Base-by-base conservation (phyloP, 2,113 vertebrate genomes). In the Chaetodon auriga region DNA sequence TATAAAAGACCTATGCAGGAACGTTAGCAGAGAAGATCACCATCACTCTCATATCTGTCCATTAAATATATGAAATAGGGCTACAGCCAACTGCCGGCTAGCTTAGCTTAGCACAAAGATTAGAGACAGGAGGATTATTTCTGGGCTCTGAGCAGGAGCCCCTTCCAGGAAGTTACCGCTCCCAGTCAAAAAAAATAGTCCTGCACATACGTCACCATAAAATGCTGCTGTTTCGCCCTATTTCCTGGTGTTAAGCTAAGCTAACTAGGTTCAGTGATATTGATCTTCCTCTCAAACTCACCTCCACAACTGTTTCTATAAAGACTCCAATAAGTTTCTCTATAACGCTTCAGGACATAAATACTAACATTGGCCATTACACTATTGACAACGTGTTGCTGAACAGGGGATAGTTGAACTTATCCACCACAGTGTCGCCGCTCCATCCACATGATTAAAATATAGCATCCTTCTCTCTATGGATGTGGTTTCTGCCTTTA, bases 401-500 rank as follows among this genome's bases (percentile, higher is more conserved):
- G 11, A 57, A 13, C 1, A 71, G 54, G 1, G 43, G 13, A 38
- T n/a, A 63, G 48, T 14, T 53, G 19, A 51, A 53, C 14, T 7
- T 12, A 48, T 68, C 21, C 15, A 49, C 51, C 65, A 49, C 25
- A 12, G 4, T 11, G 35, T 68, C 15, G 0, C 30, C 4, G 2
- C 14, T 64, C 21, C n/a, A 13, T 21, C 8, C 51, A 79, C 6
- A 7, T 57, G 12, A 18, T 55, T 25, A 35, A 68, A 49, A 49
- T 7, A 25, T 3, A 65, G 14, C 61, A 73, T 35, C 35, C 66
- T 11, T 19, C 63, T 60, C 68, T 53, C 75, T 62, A 0, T 21
- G 14, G 81, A 69, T 25, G 54, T 70, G 78, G 35, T 19, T 91
- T 89, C 91, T 61, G 77, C 60, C 48, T 94, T 97, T 97, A 98